Base-by-base conservation (phyloP, 1,140 invertebrate genomes). In the Zaprionus lachaisei region DNA sequence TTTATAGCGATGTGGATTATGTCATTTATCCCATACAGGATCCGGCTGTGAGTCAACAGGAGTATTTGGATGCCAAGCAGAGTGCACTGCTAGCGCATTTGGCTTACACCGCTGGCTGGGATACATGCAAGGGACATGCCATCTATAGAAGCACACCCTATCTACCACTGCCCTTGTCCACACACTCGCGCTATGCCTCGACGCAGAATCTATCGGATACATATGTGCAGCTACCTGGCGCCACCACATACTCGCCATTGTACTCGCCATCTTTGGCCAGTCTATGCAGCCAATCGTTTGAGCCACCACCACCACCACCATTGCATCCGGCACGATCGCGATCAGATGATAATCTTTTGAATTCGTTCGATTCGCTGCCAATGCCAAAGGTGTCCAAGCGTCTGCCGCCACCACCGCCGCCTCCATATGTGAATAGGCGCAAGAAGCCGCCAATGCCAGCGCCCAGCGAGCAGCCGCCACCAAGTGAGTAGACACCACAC, bases 1-100 rank as follows among this genome's bases (percentile, higher is more conserved):
- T 98, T 17, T 97, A 97, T 78, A 97, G 97, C 41, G 97, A 98
- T 81, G 96, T 97, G 5, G 97, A 98, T 91, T 98, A 97, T 83
- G 97, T 98, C 0, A 97, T 98, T 91, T 98, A 97, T 85, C 97
- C 97, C 0, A 92, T 97, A 56, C 97, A 98, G 93, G 97, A 98
- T 93, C 97, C 97, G 22, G 96, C 96, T 0, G 95, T 98, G 20
- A 97, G 97, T 68, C 96, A 97, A 91, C 97, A 98, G 92, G 97
- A 98, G 90, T 98, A 98, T 92, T 94, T 97, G 78, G 97, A 98
- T 81, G 96, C 96, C 7, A 98, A 98, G 86, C 94, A 97, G 83
- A 96, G 96, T 2, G 95, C 95, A 0, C 81, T 95, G 6, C 77
- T 95, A 31, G 95, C 94, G 5, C 95, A 95, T 76, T 93, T 95